Conservation (phyloP, 2,113 vertebrate species). For the Sinocyclocheilus grahami region DNA sequence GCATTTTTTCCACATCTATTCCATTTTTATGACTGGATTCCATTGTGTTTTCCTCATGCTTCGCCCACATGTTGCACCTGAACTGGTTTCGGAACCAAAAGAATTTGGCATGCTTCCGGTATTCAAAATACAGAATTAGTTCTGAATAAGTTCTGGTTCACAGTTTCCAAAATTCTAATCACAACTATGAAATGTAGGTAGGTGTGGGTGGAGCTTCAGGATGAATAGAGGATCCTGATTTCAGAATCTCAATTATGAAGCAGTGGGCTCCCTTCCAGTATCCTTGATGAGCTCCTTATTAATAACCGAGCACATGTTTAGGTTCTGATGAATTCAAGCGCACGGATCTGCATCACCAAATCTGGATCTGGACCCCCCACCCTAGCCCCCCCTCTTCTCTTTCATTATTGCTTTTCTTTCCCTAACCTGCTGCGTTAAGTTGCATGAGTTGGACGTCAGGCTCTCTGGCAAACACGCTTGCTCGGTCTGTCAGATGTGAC, state of each 20-base stretch:
- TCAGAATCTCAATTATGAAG: slow-evolving; percentile 60
- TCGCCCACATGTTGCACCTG: too few relatives aligned
- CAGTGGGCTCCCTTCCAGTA: slow-evolving; percentile 41
- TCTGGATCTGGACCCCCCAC: slow-evolving; percentile 38
- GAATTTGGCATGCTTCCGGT: too few relatives aligned
- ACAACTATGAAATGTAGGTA: neutral
- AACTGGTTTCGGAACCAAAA: too few relatives aligned
- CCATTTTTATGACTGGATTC: too few relatives aligned
- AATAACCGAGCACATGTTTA: slow-evolving; percentile 57
- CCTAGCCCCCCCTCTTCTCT: slow-evolving; percentile 32
- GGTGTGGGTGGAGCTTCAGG: neutral
- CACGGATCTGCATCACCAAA: slow-evolving; percentile 48
- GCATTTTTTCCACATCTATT: too few relatives aligned
- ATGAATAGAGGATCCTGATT: slow-evolving; percentile 50
- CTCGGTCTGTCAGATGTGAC: slow-evolving; percentile 54
- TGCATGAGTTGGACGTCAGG: slow-evolving; percentile 59
- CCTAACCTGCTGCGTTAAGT: slow-evolving; percentile 60
- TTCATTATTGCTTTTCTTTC: slow-evolving; percentile 49
- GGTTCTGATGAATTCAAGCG: slow-evolving; percentile 62
- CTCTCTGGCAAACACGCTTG: slow-evolving; percentile 56
- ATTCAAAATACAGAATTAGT: too few relatives aligned
- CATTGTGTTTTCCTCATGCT: too few relatives aligned
- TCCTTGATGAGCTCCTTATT: slow-evolving; percentile 63
- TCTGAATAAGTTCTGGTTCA: neutral
- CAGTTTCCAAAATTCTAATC: neutral